Evolutionary conservation across 2,888 invertebrate genomes (phyloP), one percentile per base, ranked within the genome.

Genomic region (Monochamus alternatus): DNA sequence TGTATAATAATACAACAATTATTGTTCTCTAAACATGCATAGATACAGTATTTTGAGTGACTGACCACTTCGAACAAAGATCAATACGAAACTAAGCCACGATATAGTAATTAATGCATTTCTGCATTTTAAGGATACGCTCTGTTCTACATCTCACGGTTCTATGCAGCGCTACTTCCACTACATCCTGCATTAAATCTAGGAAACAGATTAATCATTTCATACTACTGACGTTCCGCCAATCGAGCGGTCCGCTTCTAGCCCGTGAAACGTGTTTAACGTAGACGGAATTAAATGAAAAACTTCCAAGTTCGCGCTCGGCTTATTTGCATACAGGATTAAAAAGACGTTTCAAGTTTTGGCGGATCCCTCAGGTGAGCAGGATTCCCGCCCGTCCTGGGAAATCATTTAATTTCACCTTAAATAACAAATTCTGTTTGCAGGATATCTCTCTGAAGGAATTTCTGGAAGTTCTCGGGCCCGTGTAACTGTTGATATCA

Each of bases 321-420:
- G 81, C 81, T 84, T 85, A 84, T 86, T 86, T 86, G 86, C 86
- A 86, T 86, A 85, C 85, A 81, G 85, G 86, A 86, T 86, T 86
- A 86, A 86, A 86, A 86, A 84, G 84, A 84, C 84, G 84, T 83
- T 85, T 83, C 81, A 83, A 84, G 82, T 84, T 85, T 84, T 82
- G 78, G 76, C 74, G 73, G 77, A 78, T 81, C 73, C 81, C 82
- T 81, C 83, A 83, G 83, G 84, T 83, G 83, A 80, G 75, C 75
- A 75, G 74, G 81, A 78, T 77, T 77, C 79, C 80, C 64, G 76
- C 79, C 64, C 75, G 78, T 79, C 80, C 75, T 79, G 79, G 81
- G 82, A 83, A 84, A 84, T 84, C 84, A 83, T 84, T 84, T 83
- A 83, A 85, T 84, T 85, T 83, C 75, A 77, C 80, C 79, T 79